phyloP scores from a whole-genome alignment of 2,888 invertebrate species.

The Phania funesta region DNA sequence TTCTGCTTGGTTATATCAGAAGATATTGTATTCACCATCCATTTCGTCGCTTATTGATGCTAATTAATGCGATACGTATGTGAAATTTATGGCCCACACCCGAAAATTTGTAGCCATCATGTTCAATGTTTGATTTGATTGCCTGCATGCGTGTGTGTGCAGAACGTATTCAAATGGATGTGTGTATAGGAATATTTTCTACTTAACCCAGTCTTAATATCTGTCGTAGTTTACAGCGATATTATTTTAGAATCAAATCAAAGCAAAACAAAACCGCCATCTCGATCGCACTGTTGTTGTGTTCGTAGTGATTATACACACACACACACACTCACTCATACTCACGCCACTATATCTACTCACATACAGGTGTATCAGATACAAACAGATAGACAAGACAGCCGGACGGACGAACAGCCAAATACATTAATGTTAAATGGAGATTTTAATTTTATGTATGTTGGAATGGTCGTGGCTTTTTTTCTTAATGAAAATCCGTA shows the following conservation, averaged over 20 bases:
- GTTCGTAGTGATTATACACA: background rate
- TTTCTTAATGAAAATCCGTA: constrained; percentile 43
- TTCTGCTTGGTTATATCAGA: constrained; percentile 29
- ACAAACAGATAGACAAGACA: background rate
- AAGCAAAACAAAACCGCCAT: constrained; percentile 51
- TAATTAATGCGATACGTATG: constrained; percentile 79
- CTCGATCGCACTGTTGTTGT: background rate
- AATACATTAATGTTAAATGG: constrained; percentile 24
- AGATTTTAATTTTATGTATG: constrained; percentile 29
- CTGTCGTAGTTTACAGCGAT: constrained; percentile 49
- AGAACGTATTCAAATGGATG: too few species aligned
- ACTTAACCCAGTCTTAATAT: background rate
- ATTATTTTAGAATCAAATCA: constrained; percentile 48
- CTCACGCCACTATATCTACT: background rate
- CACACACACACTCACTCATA: background rate
- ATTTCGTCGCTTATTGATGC: constrained; percentile 72
- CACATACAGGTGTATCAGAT: constrained; percentile 19
- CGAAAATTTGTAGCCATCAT: constrained; percentile 71
- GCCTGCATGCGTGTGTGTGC: background rate
- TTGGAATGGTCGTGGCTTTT: constrained; percentile 31
- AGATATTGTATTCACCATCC: constrained; percentile 61
- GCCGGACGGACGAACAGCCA: background rate
- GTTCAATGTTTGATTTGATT: constrained; percentile 10
- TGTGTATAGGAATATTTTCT: too few species aligned
- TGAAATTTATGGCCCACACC: constrained; percentile 79